Conservation (phyloP, 2,113 vertebrate genomes). For the Neogobius melanostomus region DNA sequence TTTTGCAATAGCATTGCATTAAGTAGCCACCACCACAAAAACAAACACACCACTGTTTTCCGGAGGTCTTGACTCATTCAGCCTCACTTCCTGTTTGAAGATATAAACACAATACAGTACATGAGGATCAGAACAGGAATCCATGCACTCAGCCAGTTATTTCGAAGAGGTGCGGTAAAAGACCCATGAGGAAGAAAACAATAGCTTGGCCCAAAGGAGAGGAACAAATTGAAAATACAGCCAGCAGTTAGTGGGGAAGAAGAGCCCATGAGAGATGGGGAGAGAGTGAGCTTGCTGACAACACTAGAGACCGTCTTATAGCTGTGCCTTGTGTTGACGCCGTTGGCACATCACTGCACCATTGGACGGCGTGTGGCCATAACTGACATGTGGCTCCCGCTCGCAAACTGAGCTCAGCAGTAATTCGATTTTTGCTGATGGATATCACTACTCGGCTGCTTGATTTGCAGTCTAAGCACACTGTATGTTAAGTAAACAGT, state of each 20-base stretch:
- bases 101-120: not conserved
- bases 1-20: not conserved
- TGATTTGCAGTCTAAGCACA: conserved; percentile 9
- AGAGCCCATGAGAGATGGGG: not conserved
- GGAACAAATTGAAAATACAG: conserved; percentile 47
- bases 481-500: not conserved
- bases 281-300: conserved; percentile 43
- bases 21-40: not conserved
- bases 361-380: conserved; percentile 8
- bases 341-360: conserved; percentile 53
- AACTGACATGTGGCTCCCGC: conserved; percentile 32
- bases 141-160: conserved; percentile 20
- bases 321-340: conserved; percentile 51
- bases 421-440: conserved; percentile 27
- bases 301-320: conserved; percentile 56
- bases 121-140: conserved; percentile 5
- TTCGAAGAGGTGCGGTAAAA: conserved; percentile 22
- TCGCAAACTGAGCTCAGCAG: conserved; percentile 15
- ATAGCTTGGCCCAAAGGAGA: conserved; percentile 42
- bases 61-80: conserved; percentile 18
- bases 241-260: conserved; percentile 23
- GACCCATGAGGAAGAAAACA: conserved; percentile 56
- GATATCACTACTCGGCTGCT: not conserved
- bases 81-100: conserved; percentile 48
- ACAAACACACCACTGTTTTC: conserved; percentile 16